Percentiles rank a stretch among this genome's conserved stretches.
phyloP scores from a whole-genome alignment of 2,113 vertebrate species.

The Hyperoodon ampullatus region DNA sequence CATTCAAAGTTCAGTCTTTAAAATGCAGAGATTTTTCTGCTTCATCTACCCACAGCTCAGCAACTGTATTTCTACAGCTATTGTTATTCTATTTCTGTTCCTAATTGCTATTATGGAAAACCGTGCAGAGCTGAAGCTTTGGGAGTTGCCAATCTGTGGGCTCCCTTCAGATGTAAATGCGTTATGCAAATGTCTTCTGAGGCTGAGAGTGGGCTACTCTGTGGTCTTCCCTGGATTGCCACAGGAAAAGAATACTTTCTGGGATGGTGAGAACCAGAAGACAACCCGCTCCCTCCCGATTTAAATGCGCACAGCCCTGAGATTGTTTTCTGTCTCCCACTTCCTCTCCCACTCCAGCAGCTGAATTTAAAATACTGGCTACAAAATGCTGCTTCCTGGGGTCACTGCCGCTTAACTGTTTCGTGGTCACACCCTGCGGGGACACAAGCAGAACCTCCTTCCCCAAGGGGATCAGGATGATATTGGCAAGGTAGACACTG shows the following conservation, averaged over 20 bases:
- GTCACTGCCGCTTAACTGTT: background rate
- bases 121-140: background rate
- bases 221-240: background rate
- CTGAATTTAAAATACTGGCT: conserved; percentile 63
- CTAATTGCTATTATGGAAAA: conserved; percentile 74
- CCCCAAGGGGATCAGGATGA: accelerated
- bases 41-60: conserved; percentile 65
- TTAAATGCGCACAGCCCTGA: background rate
- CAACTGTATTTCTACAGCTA: conserved; percentile 66
- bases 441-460: background rate
- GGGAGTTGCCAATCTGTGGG: conserved; percentile 43
- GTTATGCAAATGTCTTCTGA: conserved; percentile 62
- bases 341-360: conserved; percentile 54
- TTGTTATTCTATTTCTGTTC: conserved; percentile 67
- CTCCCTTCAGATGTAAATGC: conserved; percentile 80
- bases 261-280: background rate
- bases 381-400: background rate
- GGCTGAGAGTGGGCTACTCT: background rate
- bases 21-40: conserved; percentile 64
- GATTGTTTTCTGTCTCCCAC: conserved; percentile 43
- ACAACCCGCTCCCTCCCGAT: background rate
- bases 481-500: background rate
- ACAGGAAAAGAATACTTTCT: background rate
- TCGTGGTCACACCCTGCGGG: background rate
- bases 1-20: conserved; percentile 58